A percentile compares a stretch with the other conserved stretches of the same genome.
phyloP scores from a whole-genome alignment of 1,140 invertebrate species.

The Macrobrachium nipponense region DNA sequence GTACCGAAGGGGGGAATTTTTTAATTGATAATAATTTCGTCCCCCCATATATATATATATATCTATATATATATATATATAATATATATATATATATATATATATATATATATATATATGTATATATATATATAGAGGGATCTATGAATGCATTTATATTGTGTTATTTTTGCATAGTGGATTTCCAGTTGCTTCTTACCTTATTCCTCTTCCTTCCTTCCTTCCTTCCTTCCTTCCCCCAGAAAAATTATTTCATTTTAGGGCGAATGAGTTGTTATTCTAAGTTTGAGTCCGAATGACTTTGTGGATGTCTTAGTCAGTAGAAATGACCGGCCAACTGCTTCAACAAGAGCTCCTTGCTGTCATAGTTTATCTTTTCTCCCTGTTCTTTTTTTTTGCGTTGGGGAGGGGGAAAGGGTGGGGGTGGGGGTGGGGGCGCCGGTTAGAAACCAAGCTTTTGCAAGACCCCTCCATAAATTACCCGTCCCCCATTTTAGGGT shows the following conservation, averaged over 20 bases:
- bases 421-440: no score
- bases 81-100: constrained; percentile 23
- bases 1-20: no score
- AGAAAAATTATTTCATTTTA: not conserved
- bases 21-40: no score
- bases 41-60: not conserved
- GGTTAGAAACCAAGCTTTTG: no score
- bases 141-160: constrained; percentile 1
- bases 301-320: no score
- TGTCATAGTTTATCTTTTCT: not conserved
- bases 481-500: no score
- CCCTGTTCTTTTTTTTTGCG: not conserved
- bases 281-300: not conserved
- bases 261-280: not conserved
- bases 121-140: constrained; percentile 11
- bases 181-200: not conserved
- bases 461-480: no score
- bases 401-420: no score
- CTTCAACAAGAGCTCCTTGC: no score
- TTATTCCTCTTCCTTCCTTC: not conserved
- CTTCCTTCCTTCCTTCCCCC: not conserved
- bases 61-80: not conserved
- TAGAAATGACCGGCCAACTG: no score
- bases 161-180: not conserved
- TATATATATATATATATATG: constrained; percentile 28